phyloP scores from a whole-genome alignment of 1,140 invertebrate species.

The Drosophila watanabei region DNA sequence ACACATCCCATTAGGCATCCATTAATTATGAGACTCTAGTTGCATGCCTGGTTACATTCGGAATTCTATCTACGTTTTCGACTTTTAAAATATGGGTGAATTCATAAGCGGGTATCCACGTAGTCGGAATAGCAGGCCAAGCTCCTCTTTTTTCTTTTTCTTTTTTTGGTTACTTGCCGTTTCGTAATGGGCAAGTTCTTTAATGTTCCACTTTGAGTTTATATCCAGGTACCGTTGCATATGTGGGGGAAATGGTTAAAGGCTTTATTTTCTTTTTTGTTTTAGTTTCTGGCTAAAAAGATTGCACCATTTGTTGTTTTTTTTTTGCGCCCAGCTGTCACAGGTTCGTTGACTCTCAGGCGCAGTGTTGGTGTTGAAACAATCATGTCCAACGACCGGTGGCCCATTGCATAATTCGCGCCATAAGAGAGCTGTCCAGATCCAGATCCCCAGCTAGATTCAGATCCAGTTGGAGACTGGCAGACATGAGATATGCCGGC shows the following conservation, averaged over 20 bases:
- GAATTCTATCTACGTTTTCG: conserved; percentile 6
- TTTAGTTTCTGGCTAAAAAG: conserved; percentile 28
- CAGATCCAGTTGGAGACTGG: conserved; percentile 9
- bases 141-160: conserved; percentile 5
- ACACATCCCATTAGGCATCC: conserved; percentile 25
- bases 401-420: conserved; percentile 71
- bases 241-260: conserved; percentile 46
- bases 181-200: conserved; percentile 63
- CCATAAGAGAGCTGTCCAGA: conserved; percentile 31
- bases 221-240: conserved; percentile 71
- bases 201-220: conserved; percentile 74
- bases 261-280: conserved; percentile 24
- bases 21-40: conserved; percentile 30
- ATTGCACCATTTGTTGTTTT: conserved; percentile 47
- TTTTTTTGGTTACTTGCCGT: conserved; percentile 43
- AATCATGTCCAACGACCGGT: conserved; percentile 65
- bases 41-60: conserved; percentile 9
- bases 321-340: conserved; percentile 73
- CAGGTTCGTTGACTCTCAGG: conserved; percentile 74
- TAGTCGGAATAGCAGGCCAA: conserved; percentile 8
- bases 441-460: conserved; percentile 2
- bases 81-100: conserved; percentile 18
- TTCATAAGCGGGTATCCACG: conserved; percentile 29
- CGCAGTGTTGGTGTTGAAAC: conserved; percentile 70
- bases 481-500: conserved; percentile 32